A percentile compares a stretch with the other conserved stretches of the same genome.
Conservation (phyloP, 2,797 vertebrate species). For the Botia almorhae region DNA sequence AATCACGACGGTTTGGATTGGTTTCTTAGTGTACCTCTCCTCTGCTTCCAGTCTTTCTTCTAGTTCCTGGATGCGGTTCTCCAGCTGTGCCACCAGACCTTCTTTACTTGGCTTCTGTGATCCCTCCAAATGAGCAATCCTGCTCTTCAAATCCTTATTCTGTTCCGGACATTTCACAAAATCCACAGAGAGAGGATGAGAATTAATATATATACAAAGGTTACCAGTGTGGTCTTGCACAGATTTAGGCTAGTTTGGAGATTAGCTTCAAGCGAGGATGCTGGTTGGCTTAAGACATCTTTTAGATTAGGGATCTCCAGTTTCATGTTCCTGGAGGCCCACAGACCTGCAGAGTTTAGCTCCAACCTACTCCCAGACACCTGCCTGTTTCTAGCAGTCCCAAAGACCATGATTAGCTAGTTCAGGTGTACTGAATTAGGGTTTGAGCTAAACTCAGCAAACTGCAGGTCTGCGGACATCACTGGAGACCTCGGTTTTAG, state of each 20-base stretch:
- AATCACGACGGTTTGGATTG: background rate
- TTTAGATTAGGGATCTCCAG: background rate
- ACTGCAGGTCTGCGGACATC: no score
- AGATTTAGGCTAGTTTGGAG: slow-evolving; percentile 30
- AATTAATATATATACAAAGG: slow-evolving; percentile 26
- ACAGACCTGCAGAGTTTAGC: no score
- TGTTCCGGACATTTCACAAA: slow-evolving; percentile 60
- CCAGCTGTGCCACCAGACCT: slow-evolving; percentile 89
- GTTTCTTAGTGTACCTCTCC: slow-evolving; percentile 81
- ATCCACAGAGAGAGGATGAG: slow-evolving; percentile 36
- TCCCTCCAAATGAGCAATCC: slow-evolving; percentile 88
- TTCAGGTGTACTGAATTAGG: no score
- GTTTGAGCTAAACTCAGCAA: no score
- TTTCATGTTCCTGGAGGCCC: no score
- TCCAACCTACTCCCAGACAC: no score
- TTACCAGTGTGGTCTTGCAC: slow-evolving; percentile 50
- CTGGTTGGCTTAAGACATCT: slow-evolving; percentile 39
- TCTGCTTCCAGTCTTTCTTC: slow-evolving; percentile 91
- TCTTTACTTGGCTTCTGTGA: slow-evolving; percentile 93
- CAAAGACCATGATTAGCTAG: no score
- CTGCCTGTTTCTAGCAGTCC: no score
- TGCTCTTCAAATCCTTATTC: slow-evolving; percentile 94
- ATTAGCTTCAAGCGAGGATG: slow-evolving; percentile 27
- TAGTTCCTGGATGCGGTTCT: slow-evolving; percentile 89
- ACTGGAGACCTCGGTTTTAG: background rate